These are phyloP conservation scores for Antheraea mylitta DNA, from an alignment of 1,140 invertebrate genomes.

Conservation along the genomic window DNA sequence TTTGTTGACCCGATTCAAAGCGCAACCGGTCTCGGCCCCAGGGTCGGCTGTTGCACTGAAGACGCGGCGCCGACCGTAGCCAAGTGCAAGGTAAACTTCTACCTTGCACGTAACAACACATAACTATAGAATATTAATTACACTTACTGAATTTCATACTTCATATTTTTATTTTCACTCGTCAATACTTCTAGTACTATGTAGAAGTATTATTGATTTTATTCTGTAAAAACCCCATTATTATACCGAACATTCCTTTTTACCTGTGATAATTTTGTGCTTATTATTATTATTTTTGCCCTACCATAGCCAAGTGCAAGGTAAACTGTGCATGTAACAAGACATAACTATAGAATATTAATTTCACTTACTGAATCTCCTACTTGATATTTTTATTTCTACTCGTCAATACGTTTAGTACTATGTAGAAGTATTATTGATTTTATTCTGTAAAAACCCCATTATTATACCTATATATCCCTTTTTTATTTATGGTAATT, in stretches of 20 bases:
- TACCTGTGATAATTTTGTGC: no score
- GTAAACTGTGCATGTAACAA: constrained; percentile 55
- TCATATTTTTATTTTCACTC: not conserved
- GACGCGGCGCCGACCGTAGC: constrained; percentile 36
- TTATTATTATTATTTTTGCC: not conserved
- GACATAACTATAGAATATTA: constrained; percentile 32
- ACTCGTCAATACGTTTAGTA: not conserved
- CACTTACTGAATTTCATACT: not conserved
- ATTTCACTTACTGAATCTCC: not conserved
- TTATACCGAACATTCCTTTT: no score
- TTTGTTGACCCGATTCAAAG: constrained; percentile 41
- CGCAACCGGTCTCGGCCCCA: constrained; percentile 30
- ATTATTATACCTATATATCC: no score
- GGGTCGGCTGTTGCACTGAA: constrained; percentile 68
- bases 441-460: no score
- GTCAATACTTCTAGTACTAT: not conserved
- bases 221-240: no score
- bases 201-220: no score
- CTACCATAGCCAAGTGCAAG: constrained; percentile 58
- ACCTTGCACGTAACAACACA: constrained; percentile 50
- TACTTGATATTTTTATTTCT: not conserved
- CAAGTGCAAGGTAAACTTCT: constrained; percentile 68
- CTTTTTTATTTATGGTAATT: no score
- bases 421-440: not conserved
- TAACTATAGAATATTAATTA: constrained; percentile 24